Evolutionary conservation across 2,888 invertebrate genomes (phyloP), one percentile per base, ranked within the genome.

Genomic region (Macrophya alboannulata): DNA sequence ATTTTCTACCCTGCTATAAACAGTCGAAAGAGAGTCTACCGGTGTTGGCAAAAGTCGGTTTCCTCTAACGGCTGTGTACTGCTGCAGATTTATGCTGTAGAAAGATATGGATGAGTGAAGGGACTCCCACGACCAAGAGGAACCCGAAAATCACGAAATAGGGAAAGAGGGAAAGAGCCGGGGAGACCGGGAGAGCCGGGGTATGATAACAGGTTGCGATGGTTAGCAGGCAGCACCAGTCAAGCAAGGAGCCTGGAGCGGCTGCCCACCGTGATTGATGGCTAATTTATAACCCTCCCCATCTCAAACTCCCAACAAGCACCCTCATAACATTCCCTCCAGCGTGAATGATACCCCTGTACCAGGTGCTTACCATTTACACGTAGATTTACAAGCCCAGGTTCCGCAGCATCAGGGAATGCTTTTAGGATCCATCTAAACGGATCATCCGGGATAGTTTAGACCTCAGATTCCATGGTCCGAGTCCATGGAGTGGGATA

Each of bases 351-450:
- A 83, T 83, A 83, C 83, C 83, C 68, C 83, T 68, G 83, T 83
- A 83, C 83, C 83, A 83, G 83, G 68, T 83, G 83, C 83, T 83
- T 71, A 83, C 83, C 83, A 83, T 83, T 83, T 83, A 83, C 83
- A 83, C 83, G 83, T 83, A 71, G 43, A 83, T 68, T 83, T 83
- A 83, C 83, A 83, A 65, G 48, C 48, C 31, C 48, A 15, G 71
- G 68, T 48, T 68, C 25, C 83, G 48, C 71, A 83, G 45, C 83
- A 45, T 68, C 83, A 51, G 48, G 83, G 48, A 71, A 68, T 71
- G 68, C 83, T 83, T 62, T 83, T 51, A 83, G 83, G 68, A 68
- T 83, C 68, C 48, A 51, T 83, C 68, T 68, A 71, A 83, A 83
- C 68, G 65, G 83, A 83, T 83, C 83, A 45, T 68, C 81, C 65